These are phyloP conservation scores for Microcebus griseorufus DNA, from an alignment of 2,113 vertebrate genomes.

Conservation along the genomic window DNA sequence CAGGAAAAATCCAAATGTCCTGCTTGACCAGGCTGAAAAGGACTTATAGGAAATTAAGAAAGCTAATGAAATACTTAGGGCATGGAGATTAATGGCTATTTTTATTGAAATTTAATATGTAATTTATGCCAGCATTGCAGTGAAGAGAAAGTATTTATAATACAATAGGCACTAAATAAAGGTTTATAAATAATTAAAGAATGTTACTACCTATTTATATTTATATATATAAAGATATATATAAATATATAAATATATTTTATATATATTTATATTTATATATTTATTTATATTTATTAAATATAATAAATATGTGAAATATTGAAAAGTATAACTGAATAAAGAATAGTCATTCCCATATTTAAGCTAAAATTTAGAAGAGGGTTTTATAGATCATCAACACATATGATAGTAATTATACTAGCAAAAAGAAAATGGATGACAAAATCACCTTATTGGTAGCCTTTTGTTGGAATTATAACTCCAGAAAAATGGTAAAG, in stretches of 20 bases:
- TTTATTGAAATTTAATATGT: slow-evolving; percentile 6
- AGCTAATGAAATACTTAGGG: not conserved
- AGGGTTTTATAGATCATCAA: not conserved
- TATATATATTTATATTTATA: no score
- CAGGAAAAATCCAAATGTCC: not conserved
- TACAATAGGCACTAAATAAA: not conserved
- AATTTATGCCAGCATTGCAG: not conserved
- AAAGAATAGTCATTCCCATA: not conserved
- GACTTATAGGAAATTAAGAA: not conserved
- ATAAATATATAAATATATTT: no score
- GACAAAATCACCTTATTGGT: not conserved
- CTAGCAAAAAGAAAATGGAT: not conserved
- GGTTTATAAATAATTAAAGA: not conserved
- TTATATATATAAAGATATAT: no score
- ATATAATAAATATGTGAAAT: not conserved
- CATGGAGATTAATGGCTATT: not conserved
- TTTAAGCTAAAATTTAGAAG: not conserved
- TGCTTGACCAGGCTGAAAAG: not conserved
- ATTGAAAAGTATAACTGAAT: not conserved
- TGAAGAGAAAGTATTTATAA: not conserved
- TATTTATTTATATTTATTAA: not conserved
- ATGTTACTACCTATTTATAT: not conserved
- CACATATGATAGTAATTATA: not conserved
- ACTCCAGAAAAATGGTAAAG: not conserved
- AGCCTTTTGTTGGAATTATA: not conserved